phyloP scores from a whole-genome alignment of 2,797 vertebrate genomes.

The Spea hammondii region DNA sequence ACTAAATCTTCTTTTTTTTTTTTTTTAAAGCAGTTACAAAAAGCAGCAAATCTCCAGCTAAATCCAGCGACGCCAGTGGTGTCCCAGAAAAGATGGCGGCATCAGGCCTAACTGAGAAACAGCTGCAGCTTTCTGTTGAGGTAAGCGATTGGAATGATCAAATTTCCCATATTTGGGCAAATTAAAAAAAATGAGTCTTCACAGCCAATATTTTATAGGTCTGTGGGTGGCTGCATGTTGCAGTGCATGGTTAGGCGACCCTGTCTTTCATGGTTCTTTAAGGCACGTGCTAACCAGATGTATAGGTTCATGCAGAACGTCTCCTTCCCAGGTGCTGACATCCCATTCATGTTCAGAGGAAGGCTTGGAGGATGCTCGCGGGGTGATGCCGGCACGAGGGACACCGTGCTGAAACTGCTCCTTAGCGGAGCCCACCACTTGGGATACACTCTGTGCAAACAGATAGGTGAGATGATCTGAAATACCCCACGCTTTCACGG shows the following conservation, averaged over 20 bases:
- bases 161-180: no score
- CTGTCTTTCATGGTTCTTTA: no score
- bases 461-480: no score
- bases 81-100: slow-evolving; percentile 81
- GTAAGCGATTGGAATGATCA: slow-evolving; percentile 65
- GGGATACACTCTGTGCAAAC: slow-evolving; percentile 86
- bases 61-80: slow-evolving; percentile 59
- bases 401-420: slow-evolving; percentile 89
- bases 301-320: no score
- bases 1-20: no score
- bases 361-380: slow-evolving; percentile 92
- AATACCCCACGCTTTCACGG: no score
- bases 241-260: no score
- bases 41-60: slow-evolving; percentile 63
- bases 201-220: no score
- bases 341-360: slow-evolving; percentile 97
- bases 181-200: no score
- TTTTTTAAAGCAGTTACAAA: no score
- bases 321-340: slow-evolving; percentile 90
- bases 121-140: slow-evolving; percentile 92
- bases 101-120: slow-evolving; percentile 89
- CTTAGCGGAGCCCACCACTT: slow-evolving; percentile 88
- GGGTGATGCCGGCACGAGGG: slow-evolving; percentile 83
- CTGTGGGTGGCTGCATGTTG: no score
- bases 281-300: no score